Percentiles rank a stretch among this genome's conserved stretches.
These are phyloP conservation scores for Callinectes sapidus DNA, from an alignment of 2,888 invertebrate genomes.

Conservation along the genomic window DNA sequence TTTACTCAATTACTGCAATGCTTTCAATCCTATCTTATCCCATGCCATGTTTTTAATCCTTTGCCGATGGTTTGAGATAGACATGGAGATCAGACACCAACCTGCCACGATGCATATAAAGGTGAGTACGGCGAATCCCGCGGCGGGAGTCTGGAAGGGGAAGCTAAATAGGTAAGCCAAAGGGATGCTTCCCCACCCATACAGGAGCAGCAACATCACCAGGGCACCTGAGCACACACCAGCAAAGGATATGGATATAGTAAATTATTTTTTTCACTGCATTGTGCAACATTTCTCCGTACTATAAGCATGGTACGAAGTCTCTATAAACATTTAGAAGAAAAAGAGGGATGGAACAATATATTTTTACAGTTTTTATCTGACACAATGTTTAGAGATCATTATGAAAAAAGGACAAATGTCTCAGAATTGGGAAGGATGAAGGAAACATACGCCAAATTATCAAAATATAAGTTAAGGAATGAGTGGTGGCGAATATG, in stretches of 20 bases:
- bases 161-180: conserved; percentile 71
- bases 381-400: not conserved
- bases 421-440: no score
- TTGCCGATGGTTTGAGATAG: not conserved
- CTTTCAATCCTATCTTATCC: no score
- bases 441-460: no score
- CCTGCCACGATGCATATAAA: conserved; percentile 71
- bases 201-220: conserved; percentile 65
- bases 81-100: not conserved
- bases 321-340: no score
- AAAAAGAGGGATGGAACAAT: no score
- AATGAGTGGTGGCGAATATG: not conserved
- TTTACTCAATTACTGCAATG: no score
- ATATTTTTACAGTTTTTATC: no score
- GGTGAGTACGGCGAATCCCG: conserved; percentile 69
- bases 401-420: not conserved
- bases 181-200: conserved; percentile 68
- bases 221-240: conserved; percentile 56
- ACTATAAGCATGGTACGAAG: not conserved
- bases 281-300: not conserved
- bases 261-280: no score
- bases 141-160: conserved; percentile 68
- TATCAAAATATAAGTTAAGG: no score
- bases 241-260: not conserved
- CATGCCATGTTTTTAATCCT: no score